Evolutionary conservation across 2,797 vertebrate species (phyloP), one percentile per base, ranked within the genome.

Genomic region (Otolemur crassicaudatus): DNA sequence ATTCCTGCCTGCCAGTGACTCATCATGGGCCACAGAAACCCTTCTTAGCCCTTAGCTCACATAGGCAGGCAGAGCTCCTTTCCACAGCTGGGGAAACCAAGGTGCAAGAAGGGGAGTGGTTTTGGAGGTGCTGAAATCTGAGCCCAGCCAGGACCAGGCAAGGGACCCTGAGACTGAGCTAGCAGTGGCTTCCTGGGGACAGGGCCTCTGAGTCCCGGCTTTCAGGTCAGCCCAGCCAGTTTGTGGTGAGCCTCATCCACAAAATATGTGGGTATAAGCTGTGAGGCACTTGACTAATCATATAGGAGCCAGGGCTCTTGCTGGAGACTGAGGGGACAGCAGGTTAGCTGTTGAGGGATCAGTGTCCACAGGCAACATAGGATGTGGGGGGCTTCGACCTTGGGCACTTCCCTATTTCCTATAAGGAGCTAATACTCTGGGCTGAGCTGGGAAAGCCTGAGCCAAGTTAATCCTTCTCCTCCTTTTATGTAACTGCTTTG

Each of bases 401-500:
- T 70, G 80, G 63, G 60, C 27, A 25, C 40, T 67, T 34, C 34
- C 29, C 3, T 1, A 16, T 17, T 14, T n/a, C 29, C 8, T 3
- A 0, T 7, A 22, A 87, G 69, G 46, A 70, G n/a, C 70, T 84
- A 58, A n/a, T 23, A 53, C 27, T 40, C 63, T 87, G n/a, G 31
- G 19, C 83, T 87, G 20, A 85, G 67, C 80, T 31, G 29, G 67
- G 27, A 87, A 29, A n/a, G 7, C 72, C 75, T 31, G 19, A 25
- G 13, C 49, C 0, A 2, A 49, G 65, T 73, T 97, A 95, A 97
- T 90, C 87, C 84, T 31, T 43, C 76, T 93, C 82, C 25, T 95
- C 65, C 34, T 95, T 80, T 94, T 94, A 53, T 46, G 58, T 72
- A 96, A 93, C 65, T 34, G 37, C 96, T 95, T 97, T 96, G 97